phyloP scores from a whole-genome alignment of 1,140 invertebrate genomes.

The Alviniconcha marisindica region DNA sequence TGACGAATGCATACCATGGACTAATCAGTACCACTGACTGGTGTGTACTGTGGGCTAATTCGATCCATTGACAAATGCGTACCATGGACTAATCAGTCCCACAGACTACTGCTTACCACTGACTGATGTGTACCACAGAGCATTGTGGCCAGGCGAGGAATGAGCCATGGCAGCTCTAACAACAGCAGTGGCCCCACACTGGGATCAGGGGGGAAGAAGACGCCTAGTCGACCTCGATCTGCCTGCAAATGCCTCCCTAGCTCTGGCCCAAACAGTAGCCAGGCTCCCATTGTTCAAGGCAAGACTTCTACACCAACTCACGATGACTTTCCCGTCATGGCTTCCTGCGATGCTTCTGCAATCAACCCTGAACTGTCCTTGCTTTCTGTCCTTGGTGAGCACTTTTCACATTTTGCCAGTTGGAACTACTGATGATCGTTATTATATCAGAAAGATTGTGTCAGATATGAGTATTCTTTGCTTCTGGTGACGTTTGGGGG shows the following conservation, averaged over 20 bases:
- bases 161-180: not conserved
- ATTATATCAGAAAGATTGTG: no score
- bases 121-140: not conserved
- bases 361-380: constrained; percentile 58
- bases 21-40: no score
- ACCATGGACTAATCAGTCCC: no score
- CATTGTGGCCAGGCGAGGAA: not conserved
- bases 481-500: no score
- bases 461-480: no score
- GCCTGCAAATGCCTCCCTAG: not conserved
- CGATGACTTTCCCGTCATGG: constrained; percentile 49
- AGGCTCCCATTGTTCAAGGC: not conserved
- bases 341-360: constrained; percentile 61
- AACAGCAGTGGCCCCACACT: not conserved
- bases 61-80: no score
- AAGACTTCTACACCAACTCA: constrained; percentile 63
- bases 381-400: constrained; percentile 43
- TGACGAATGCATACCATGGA: no score
- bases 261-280: no score
- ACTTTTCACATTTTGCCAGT: no score
- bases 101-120: no score
- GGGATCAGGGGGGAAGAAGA: not conserved
- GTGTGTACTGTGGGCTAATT: no score
- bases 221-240: not conserved
- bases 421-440: no score